Base-by-base conservation (phyloP, 1,140 invertebrate species). In the Drosophila ananassae region DNA sequence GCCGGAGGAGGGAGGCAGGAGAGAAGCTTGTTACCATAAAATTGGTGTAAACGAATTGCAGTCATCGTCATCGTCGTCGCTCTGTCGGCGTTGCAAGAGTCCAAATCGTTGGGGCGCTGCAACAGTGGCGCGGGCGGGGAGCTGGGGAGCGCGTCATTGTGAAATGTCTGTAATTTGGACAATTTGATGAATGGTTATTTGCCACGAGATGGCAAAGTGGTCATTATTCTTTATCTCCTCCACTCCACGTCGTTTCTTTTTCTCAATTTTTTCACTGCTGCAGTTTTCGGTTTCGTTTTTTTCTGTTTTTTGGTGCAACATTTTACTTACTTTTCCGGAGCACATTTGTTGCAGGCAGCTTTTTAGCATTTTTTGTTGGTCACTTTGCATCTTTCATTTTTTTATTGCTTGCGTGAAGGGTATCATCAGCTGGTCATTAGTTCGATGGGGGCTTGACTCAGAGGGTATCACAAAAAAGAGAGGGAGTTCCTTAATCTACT, bases 171-270 rank as follows among this genome's bases (percentile, higher is more conserved):
- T 91, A 91, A 91, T 91, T 91, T 91, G 90, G 90, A 91, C 90
- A 90, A 91, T 89, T 91, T 91, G 90, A 91, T 91, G 90, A 91
- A 91, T 91, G 90, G 90, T 91, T 91, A 91, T 91, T 91, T 91
- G 90, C 90, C 90, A 91, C 90, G 90, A 91, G 87, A 91, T 91
- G 90, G 87, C 87, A 90, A 90, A 91, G 85, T 90, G 90, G 90
- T 90, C 87, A 91, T 91, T 91, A 91, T 91, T 91, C 85, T 91
- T 91, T 83, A 84, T 89, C 84, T 77, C 57, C 52, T 69, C 53
- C 58, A 30, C 57, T 66, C 25, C 25, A 28, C 25, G 7, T 28
- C 52, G 46, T 22, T 73, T 39, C 58, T 25, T 56, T 34, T 44
- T 25, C 59, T 50, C 39, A 44, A 13, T 44, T 21, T 44, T 44